phyloP scores from a whole-genome alignment of 2,113 vertebrate genomes.

The Uropsilus gracilis region DNA sequence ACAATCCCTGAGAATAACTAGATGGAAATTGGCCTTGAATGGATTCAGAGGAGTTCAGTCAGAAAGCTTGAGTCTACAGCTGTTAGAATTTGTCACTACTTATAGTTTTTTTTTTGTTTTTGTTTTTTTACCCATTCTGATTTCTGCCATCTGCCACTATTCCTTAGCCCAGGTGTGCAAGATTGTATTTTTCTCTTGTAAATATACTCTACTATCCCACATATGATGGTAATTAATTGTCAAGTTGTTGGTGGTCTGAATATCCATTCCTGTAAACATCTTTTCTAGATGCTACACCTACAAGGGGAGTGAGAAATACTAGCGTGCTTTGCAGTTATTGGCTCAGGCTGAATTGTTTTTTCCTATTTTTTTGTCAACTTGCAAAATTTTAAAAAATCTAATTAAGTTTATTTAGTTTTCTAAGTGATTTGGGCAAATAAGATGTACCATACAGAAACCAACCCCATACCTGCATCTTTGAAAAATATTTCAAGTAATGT shows the following conservation, averaged over 20 bases:
- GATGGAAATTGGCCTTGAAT: background rate
- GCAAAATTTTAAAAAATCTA: conserved; percentile 14
- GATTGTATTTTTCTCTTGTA: conserved; percentile 55
- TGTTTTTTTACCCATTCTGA: conserved; percentile 25
- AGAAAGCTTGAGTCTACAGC: conserved; percentile 58
- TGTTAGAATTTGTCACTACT: conserved; percentile 46
- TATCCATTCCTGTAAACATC: conserved; percentile 72
- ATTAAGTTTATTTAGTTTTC: background rate
- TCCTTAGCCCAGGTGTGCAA: conserved; percentile 75
- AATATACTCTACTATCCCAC: background rate
- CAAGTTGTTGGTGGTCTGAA: conserved; percentile 17
- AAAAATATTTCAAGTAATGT: background rate
- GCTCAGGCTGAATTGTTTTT: conserved; percentile 55
- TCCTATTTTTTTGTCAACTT: conserved; percentile 4
- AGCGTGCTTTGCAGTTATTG: background rate
- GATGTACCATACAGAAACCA: background rate
- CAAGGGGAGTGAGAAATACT: conserved; percentile 37
- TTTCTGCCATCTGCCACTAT: conserved; percentile 78
- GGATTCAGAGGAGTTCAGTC: background rate
- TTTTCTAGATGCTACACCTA: conserved; percentile 66
- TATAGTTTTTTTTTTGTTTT: conserved; percentile 21
- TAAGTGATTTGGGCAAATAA: background rate
- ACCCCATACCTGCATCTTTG: background rate
- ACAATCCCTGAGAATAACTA: background rate
- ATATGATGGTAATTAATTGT: conserved; percentile 22